These are phyloP conservation scores for Calycopis cecrops DNA, from an alignment of 1,140 invertebrate genomes.

Conservation along the genomic window DNA sequence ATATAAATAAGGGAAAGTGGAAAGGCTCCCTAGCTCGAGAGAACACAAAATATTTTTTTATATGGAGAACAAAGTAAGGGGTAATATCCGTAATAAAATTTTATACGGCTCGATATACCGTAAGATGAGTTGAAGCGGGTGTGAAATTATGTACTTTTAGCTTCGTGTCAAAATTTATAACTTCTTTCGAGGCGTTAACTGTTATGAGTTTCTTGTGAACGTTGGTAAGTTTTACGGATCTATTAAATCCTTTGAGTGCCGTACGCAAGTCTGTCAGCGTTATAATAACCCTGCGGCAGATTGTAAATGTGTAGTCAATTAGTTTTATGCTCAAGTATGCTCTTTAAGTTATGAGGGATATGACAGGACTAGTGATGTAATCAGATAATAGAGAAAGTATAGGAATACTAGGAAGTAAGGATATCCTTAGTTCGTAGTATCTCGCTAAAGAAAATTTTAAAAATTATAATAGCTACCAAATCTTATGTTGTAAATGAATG, in stretches of 20 bases:
- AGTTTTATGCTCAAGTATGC: too few species aligned
- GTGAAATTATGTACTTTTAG: constrained; percentile 62
- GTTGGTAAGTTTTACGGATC: neutral
- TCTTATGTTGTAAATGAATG: too few species aligned
- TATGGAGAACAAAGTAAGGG: constrained; percentile 52
- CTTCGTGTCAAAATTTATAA: constrained; percentile 51
- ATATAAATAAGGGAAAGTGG: constrained; percentile 52
- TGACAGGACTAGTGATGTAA: too few species aligned
- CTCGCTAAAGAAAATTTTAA: too few species aligned
- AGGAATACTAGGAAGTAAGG: too few species aligned
- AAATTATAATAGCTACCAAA: too few species aligned
- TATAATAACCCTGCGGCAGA: too few species aligned
- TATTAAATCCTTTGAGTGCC: constrained; percentile 4
- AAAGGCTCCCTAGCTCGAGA: constrained; percentile 34
- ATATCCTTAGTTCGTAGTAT: too few species aligned
- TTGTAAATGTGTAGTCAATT: too few species aligned
- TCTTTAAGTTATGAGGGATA: too few species aligned
- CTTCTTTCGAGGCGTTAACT: constrained; percentile 35
- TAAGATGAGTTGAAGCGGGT: constrained; percentile 67
- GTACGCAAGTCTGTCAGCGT: too few species aligned
- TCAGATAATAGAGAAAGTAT: too few species aligned
- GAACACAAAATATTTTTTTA: constrained; percentile 65
- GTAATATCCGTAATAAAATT: constrained; percentile 69
- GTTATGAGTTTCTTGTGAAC: constrained; percentile 20
- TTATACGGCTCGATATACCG: constrained; percentile 67